Evolutionary conservation across 2,888 invertebrate genomes (phyloP), one percentile per base, ranked within the genome.

Genomic region (Philhelius pedissequus): DNA sequence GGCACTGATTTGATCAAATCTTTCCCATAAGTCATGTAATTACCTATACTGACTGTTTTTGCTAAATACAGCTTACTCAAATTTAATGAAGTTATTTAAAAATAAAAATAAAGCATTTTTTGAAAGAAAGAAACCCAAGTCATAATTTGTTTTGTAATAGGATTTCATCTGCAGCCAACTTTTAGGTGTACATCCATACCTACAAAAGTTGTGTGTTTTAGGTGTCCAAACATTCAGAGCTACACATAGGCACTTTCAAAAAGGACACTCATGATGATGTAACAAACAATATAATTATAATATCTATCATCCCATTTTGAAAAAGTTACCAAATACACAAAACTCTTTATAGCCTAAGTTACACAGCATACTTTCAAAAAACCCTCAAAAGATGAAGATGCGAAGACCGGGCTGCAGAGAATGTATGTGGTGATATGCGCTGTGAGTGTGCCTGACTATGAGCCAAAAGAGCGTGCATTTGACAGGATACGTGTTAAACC

Each of bases 401-500:
- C 11, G 22, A 30, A 54, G 8, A 30, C 20, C n/a, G 35, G 8
- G 40, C 7, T 3, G 20, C 11, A 1, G n/a, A 9, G 27, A 45
- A 13, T 43, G 22, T 27, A 13, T 60, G 9, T 27, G 22, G 20
- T 38, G 6, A 38, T 38, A 13, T 9, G 32, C 13, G 13, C 13
- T 35, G 13, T 35, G 35, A 25, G 5, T 27, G 6, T 62, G 38
- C 18, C 30, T 64, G 45, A 48, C 30, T 68, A 18, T 38, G 40
- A 77, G 70, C 60, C 15, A 43, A 62, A 52, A 22, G 40, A 56
- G 75, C 58, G 30, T 84, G 83, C 69, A 75, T 74, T 50, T 84
- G 83, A 84, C 83, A 84, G 79, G 79, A 84, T 70, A 84, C 83
- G 83, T 84, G 83, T 84, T 84, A 79, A 84, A 79, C 83, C 79